Conservation (phyloP, 2,113 vertebrate species). For the Gobius niger region DNA sequence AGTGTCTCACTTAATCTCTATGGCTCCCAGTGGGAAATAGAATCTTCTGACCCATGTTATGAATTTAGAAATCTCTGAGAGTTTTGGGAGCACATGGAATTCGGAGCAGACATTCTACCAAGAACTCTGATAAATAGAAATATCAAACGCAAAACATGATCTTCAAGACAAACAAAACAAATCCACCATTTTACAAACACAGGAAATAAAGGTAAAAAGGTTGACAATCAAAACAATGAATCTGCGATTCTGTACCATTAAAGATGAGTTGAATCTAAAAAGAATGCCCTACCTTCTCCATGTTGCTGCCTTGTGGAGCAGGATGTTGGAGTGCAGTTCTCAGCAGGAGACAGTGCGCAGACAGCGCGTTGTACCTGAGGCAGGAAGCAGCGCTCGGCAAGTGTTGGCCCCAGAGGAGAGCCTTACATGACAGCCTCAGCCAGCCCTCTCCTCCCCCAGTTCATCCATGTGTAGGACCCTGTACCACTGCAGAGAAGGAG, state of each 20-base stretch:
- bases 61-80: constrained; percentile 20
- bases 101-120: constrained; percentile 13
- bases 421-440: constrained; percentile 69
- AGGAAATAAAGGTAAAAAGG: not conserved
- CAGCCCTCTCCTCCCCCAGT: constrained; percentile 65
- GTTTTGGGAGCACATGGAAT: constrained; percentile 11
- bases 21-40: constrained; percentile 2
- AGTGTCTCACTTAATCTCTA: constrained; percentile 4
- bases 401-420: constrained; percentile 65
- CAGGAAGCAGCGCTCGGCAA: constrained; percentile 67
- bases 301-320: constrained; percentile 47
- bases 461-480: constrained; percentile 69
- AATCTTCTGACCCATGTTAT: not conserved
- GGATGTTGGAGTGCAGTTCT: constrained; percentile 32
- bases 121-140: not conserved
- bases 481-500: constrained; percentile 46
- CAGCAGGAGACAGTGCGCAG: constrained; percentile 43
- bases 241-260: not conserved
- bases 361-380: constrained; percentile 71
- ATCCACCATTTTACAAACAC: not conserved
- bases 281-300: constrained; percentile 78
- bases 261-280: constrained; percentile 1
- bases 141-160: constrained; percentile 7
- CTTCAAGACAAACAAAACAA: not conserved
- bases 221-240: not conserved